Base-by-base conservation (phyloP, 1,140 invertebrate genomes). In the Neodiprion fabricii region DNA sequence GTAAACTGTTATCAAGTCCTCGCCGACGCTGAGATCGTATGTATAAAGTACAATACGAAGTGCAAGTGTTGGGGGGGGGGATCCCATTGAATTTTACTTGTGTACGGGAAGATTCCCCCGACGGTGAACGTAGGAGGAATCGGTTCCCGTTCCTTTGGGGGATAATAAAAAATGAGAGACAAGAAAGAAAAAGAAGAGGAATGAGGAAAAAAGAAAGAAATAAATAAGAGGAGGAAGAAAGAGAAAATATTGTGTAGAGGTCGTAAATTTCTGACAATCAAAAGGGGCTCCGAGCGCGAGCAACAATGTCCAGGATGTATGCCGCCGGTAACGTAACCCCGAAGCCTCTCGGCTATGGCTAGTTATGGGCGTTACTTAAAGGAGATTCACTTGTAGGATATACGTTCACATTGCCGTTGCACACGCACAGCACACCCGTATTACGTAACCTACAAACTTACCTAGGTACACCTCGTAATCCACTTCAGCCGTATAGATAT, bases 241-340 rank as follows among this genome's bases (percentile, higher is more conserved):
- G 8, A 67, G n/a, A 48, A 11, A 67, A 49, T 9, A 66, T n/a
- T 61, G 11, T 61, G 53, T 12, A 61, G 53, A 61, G 53, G 53
- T 61, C 53, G 53, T 61, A 61, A 61, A 61, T 61, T 61, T 61
- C 53, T 61, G 53, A 61, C 53, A 61, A 61, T 61, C 53, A 61
- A 61, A 61, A 61, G n/a, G 53, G 53, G 53, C n/a, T 9, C 53
- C 53, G 53, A 5, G 53, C 53, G 53, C 53, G 53, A 61, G 53
- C 53, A 61, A 61, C 53, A 61, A 61, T 61, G 53, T 61, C 53
- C 53, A 61, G 53, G 53, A 61, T 61, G 53, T 61, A 61, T 61
- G 53, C 53, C 53, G 11, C n/a, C 11, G 53, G 53, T 61, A 61
- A 61, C 53, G n/a, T 61, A 61, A 61, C 53, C 53, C 53, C 53